Evolutionary conservation across 2,113 vertebrate species (phyloP), one percentile per base, ranked within the genome.

Genomic region (Tetrax tetrax): DNA sequence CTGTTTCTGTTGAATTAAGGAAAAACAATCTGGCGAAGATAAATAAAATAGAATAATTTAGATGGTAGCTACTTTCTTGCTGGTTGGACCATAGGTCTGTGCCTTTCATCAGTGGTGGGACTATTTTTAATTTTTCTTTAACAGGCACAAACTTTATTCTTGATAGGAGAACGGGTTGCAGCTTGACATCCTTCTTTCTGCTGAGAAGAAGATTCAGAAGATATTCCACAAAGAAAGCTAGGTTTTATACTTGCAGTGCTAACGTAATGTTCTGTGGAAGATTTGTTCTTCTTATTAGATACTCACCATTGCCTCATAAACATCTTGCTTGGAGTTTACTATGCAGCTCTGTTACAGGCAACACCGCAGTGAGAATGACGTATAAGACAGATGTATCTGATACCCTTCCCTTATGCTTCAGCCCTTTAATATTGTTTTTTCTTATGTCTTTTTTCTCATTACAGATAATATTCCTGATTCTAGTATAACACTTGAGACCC

Each of bases 1-100:
- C 60, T 90, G 33, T 87, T 94, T 92, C 75, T 93, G 41, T 84
- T 96, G 85, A 75, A 93, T 71, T 93, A 80, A 75, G 64, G 57
- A 91, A 70, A 48, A 93, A 28, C 29, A 72, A 75, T 80, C 76
- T 66, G 76, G 41, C 35, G 70, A 81, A 64, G 60, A 19, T 81
- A 70, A 91, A 88, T 90, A 23, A 59, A 80, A 50, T 48, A 56
- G 63, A 87, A 45, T 60, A 50, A 70, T 87, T 87, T 35, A 83
- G 17, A 28, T 50, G 27, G 31, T 47, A 54, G 56, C 50, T 64
- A 16, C 28, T 90, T 87, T 83, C 53, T 63, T 78, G 25, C 28
- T 59, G 43, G 20, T 63, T 5, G 3, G 61, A 69, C 4, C 27
- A 23, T 61, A 69, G 43, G 33, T 35, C 24, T 93, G 43, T 78